A percentile compares a stretch with the other conserved stretches of the same genome.
Conservation (phyloP, 1,140 invertebrate genomes). For the Apis mellifera region Amel_HAv3.1 CM009936.2:13081001-13081500, state of each 20-base stretch:
- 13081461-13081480: too few species aligned
- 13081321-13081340: not conserved
- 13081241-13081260: not conserved
- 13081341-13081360: not conserved
- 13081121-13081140: conserved; percentile 69
- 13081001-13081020: not conserved
- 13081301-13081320: not conserved
- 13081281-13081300: not conserved
- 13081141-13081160: conserved; percentile 77
- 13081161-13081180: conserved; percentile 69
- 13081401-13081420: too few species aligned
- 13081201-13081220: conserved; percentile 69
- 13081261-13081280: not conserved
- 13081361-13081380: too few species aligned
- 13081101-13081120: conserved; percentile 74
- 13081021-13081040: not conserved
- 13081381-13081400: too few species aligned
- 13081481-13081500: too few species aligned
- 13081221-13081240: conserved; percentile 44
- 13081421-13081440: too few species aligned
- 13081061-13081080: conserved; percentile 64
- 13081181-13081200: conserved; percentile 70
- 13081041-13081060: not conserved
- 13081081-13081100: conserved; percentile 71
- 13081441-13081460: too few species aligned